Evolutionary conservation across 2,888 invertebrate genomes (phyloP), one percentile per base, ranked within the genome.

Genomic region (Athrips mouffetella): DNA sequence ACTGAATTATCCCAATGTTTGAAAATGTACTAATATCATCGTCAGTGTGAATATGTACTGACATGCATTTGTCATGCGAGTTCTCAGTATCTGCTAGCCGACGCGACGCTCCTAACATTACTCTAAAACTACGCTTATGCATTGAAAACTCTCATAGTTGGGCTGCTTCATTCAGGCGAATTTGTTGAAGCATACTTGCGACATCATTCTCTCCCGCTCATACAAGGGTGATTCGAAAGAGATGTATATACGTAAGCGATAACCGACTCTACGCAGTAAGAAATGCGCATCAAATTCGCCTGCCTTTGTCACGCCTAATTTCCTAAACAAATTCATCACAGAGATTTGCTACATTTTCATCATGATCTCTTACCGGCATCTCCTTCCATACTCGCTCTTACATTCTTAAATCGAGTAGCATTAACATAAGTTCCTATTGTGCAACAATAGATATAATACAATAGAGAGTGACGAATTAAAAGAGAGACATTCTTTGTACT

Each of bases 401-500:
- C 77, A 76, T 70, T 58, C 69, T 60, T 65, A 70, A n/a, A 59
- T 62, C 69, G 60, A 67, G 72, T 70, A 69, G 62, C 62, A 75
- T 70, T 73, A 70, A 74, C 63, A 60, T 73, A 72, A 75, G 68
- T 75, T 73, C 73, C 75, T 79, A 81, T 44, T 31, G 21, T 57
- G 54, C 52, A 60, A 63, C 64, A 72, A 70, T 70, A 73, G 65
- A 70, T 67, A 74, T 70, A 76, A 78, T 80, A 83, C 78, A 80
- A 74, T 85, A 88, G 87, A 88, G 86, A 86, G 88, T 85, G 78
- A 77, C 78, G 73, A 81, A 77, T 76, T 78, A 73, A 79, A 75
- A 88, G 87, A 88, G 88, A 88, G 88, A 88, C 85, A 76, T 79
- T 71, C 64, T 84, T 86, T 86, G 83, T 82, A 86, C 85, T 85